A percentile compares a stretch with the other conserved stretches of the same genome.
phyloP scores from a whole-genome alignment of 2,797 vertebrate species.

The Enteromius thamalakanensis region DNA sequence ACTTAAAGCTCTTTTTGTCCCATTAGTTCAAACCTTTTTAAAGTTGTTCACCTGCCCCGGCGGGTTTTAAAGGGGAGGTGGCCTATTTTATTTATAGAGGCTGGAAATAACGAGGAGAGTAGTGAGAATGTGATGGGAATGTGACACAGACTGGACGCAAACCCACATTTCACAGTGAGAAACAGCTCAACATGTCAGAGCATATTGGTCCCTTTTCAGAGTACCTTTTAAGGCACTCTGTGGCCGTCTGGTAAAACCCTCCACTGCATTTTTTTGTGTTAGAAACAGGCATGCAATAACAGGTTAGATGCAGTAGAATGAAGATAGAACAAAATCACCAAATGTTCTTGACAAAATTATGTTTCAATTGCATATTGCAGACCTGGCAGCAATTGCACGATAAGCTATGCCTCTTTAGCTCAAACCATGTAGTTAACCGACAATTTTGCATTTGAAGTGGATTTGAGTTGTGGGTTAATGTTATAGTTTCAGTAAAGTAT shows the following conservation, averaged over 20 bases:
- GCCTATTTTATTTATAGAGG: slow-evolving; percentile 15
- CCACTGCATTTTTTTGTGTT: neutral
- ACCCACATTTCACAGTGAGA: neutral
- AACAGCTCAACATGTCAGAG: neutral
- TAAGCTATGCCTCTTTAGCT: neutral
- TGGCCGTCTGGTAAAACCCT: neutral
- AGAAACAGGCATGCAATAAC: neutral
- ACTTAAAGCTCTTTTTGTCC: neutral
- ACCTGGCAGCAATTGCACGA: neutral
- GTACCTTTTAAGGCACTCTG: neutral
- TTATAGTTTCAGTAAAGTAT: neutral
- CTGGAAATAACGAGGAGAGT: slow-evolving; percentile 19
- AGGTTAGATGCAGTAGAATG: neutral
- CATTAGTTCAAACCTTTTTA: neutral
- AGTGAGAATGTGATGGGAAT: neutral
- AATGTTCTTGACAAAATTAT: neutral
- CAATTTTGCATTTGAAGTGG: neutral
- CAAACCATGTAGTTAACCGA: neutral
- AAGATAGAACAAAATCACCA: neutral
- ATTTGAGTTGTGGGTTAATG: neutral
- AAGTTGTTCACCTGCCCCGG: neutral
- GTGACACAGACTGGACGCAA: slow-evolving; percentile 17
- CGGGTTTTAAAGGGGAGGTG: neutral
- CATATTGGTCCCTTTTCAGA: neutral
- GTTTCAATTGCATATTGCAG: neutral